Evolutionary conservation across 2,888 invertebrate genomes (phyloP), one percentile per base, ranked within the genome.

Genomic region (Masnerella sp.): DNA sequence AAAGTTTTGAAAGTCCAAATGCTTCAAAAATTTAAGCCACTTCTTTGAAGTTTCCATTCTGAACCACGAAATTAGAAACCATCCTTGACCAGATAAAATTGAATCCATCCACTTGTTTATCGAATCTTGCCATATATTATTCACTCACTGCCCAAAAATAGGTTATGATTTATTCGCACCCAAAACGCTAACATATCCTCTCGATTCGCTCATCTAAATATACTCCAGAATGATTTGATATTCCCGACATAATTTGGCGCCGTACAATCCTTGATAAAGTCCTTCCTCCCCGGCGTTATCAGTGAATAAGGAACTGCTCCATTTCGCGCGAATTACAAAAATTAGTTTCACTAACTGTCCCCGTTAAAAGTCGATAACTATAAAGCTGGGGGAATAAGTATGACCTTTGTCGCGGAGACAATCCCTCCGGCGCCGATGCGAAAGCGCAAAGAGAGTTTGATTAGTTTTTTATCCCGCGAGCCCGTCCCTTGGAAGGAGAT

Each of bases 361-460:
- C 40, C 34, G 32, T 69, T 54, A 56, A 59, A 59, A 56, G 56
- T 49, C 62, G 67, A 68, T 73, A 73, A 73, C 61, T 54, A 51
- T 54, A 62, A 73, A 45, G 54, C 61, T 20, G n/a, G 36, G 15
- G 22, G 45, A 54, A 65, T 51, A 58, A 72, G 67, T 72, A 56
- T 40, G 54, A 61, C 61, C 61, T 67, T 61, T 61, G 51, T 49
- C 72, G 54, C 34, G 12, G 49, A 70, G 64, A 70, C 70, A 70
- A 70, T 67, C 34, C 54, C 52, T 59, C 36, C 12, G 59, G 49
- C 25, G 47, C 28, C 40, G 54, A 62, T 47, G 61, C 47, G 69
- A 72, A 52, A 56, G 65, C 49, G 69, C 61, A 61, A 59, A 61
- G 51, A 67, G 67, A 72, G 51, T 72, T 75, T 75, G 75, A 75